These are phyloP conservation scores for Piaya cayana DNA, from an alignment of 2,113 vertebrate genomes.

Conservation along the genomic window DNA sequence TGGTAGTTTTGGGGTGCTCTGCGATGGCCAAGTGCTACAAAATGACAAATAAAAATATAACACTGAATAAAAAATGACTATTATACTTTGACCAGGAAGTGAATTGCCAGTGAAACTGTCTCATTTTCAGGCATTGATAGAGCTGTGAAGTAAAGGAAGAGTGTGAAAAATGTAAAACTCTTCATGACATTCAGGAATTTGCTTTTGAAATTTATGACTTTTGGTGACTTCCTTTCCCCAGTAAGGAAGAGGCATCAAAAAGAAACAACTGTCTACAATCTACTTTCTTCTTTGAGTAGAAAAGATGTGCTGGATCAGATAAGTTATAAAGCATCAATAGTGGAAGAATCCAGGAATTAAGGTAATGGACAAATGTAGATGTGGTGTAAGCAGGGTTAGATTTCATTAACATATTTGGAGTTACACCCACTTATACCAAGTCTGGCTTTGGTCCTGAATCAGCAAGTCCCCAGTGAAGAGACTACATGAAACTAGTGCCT, in stretches of 20 bases:
- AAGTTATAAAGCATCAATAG: background rate
- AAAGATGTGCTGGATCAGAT: background rate
- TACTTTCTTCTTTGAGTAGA: background rate
- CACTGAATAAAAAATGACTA: background rate
- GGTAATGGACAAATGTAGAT: constrained; percentile 9
- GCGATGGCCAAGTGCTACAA: background rate
- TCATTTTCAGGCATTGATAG: background rate
- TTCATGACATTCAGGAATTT: background rate
- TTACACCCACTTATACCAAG: constrained; percentile 44
- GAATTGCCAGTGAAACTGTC: background rate
- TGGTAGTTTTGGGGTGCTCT: background rate
- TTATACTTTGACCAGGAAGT: background rate
- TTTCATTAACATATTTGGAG: constrained; percentile 50
- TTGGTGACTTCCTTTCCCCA: background rate
- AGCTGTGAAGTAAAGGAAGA: background rate
- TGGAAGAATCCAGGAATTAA: constrained; percentile 14
- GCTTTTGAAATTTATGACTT: background rate
- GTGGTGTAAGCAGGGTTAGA: background rate
- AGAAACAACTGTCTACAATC: background rate
- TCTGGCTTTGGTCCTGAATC: constrained; percentile 21
- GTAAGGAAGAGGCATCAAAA: background rate
- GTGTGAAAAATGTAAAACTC: background rate
- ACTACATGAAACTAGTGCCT: constrained; percentile 19
- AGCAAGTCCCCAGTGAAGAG: constrained; percentile 30
- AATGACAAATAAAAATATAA: background rate